A percentile compares a stretch with the other conserved stretches of the same genome.
Conservation (phyloP, 2,797 vertebrate genomes). For the Neosilurus hyrtlii region DNA sequence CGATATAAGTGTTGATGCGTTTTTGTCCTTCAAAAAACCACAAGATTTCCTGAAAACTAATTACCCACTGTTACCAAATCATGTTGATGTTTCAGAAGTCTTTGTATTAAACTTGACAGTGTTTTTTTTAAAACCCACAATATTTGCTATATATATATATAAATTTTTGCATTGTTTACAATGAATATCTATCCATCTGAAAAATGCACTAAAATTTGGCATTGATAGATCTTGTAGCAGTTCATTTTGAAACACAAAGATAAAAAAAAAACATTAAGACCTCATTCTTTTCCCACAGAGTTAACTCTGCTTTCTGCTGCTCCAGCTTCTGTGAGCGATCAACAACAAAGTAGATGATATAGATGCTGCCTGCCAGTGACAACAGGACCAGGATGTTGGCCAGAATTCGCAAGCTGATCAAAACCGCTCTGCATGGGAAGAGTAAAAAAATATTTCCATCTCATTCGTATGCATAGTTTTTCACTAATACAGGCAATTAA, state of each 20-base stretch:
- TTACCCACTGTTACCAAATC: not conserved
- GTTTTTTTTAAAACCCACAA: not conserved
- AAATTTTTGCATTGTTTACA: not conserved
- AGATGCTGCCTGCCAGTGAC: constrained; percentile 94
- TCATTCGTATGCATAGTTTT: constrained; percentile 7
- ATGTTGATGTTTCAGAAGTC: not conserved
- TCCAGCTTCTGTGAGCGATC: constrained; percentile 94
- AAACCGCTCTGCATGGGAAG: constrained; percentile 77
- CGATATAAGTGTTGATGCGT: too few relatives aligned
- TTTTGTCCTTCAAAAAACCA: too few relatives aligned
- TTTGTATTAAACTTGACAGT: not conserved
- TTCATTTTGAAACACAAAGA: not conserved
- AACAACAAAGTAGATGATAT: constrained; percentile 98
- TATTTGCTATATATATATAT: not conserved
- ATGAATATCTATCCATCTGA: not conserved
- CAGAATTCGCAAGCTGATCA: constrained; percentile 87
- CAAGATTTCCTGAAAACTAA: too few relatives aligned
- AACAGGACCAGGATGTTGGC: constrained; percentile 95
- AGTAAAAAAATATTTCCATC: not conserved
- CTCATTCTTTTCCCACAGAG: constrained; percentile 98
- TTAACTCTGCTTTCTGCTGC: constrained; percentile 84
- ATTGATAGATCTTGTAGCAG: not conserved
- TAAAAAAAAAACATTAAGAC: constrained; percentile 61
- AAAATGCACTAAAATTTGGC: not conserved
- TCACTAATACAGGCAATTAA: constrained; percentile 8